Conservation (phyloP, 2,113 vertebrate genomes). For the Oplegnathus fasciatus region DNA sequence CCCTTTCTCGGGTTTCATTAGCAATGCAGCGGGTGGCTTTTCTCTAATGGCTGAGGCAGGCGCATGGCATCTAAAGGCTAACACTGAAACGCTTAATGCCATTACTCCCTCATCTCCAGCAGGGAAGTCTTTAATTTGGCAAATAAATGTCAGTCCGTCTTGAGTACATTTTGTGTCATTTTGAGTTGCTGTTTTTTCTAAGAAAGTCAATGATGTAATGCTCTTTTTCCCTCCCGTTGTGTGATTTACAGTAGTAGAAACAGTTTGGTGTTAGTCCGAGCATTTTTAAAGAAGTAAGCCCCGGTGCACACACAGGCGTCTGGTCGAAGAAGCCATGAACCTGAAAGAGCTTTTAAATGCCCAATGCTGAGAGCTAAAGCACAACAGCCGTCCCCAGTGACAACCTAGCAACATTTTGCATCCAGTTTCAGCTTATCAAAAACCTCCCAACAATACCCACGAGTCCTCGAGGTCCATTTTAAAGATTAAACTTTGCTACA, state of each 20-base stretch:
- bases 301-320: neutral
- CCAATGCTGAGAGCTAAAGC: constrained; percentile 29
- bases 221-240: neutral
- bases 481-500: constrained; percentile 10
- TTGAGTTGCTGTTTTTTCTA: neutral
- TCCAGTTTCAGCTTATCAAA: constrained; percentile 8
- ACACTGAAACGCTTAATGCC: neutral
- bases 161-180: neutral
- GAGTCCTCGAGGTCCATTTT: constrained; percentile 1
- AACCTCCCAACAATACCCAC: neutral
- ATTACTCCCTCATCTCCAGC: constrained; percentile 6
- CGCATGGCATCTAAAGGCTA: constrained; percentile 17
- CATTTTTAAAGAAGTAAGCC: neutral
- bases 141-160: constrained; percentile 20
- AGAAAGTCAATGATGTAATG: neutral
- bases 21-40: constrained; percentile 32
- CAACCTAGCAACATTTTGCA: neutral
- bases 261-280: neutral
- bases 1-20: constrained; percentile 61
- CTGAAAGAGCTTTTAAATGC: constrained; percentile 19
- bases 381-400: constrained; percentile 5
- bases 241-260: neutral
- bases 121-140: constrained; percentile 37
- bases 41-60: constrained; percentile 34
- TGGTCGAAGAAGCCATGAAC: neutral